Percentiles rank a stretch among this genome's conserved stretches.
Conservation (phyloP, 2,888 invertebrate genomes). For the Subacronicta megacephala region DNA sequence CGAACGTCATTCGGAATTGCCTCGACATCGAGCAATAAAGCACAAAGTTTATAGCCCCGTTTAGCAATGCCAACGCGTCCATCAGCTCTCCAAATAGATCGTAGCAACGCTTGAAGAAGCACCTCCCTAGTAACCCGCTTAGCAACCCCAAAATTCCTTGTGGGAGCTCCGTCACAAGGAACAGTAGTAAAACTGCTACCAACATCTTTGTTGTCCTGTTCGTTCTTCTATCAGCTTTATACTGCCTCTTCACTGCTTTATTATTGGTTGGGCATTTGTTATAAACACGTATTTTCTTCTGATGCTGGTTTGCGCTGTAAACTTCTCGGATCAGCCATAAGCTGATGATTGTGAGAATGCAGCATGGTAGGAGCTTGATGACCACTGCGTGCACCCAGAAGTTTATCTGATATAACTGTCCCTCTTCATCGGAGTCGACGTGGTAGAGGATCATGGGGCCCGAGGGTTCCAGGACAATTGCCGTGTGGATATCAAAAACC, state of each 20-base stretch:
- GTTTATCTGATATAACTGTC: slow-evolving; percentile 91
- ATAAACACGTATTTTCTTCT: slow-evolving; percentile 89
- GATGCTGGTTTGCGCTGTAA: slow-evolving; percentile 92
- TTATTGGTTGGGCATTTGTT: slow-evolving; percentile 80
- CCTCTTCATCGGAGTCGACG: slow-evolving; percentile 89
- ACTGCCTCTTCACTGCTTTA: slow-evolving; percentile 78
- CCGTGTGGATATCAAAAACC: slow-evolving; percentile 87
- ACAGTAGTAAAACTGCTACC: slow-evolving; percentile 95
- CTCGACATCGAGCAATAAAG: slow-evolving; percentile 98
- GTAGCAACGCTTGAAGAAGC: slow-evolving; percentile 95
- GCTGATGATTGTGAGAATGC: slow-evolving; percentile 93
- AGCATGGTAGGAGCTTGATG: slow-evolving; percentile 94
- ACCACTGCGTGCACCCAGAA: slow-evolving; percentile 95
- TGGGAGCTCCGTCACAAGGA: slow-evolving; percentile 96
- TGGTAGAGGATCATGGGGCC: slow-evolving; percentile 84
- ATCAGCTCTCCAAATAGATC: slow-evolving; percentile 95
- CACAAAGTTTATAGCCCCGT: slow-evolving; percentile 98
- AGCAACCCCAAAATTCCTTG: slow-evolving; percentile 91
- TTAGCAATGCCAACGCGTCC: slow-evolving; percentile 96
- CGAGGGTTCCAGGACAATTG: slow-evolving; percentile 85
- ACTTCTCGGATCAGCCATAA: slow-evolving; percentile 92
- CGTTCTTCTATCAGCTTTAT: slow-evolving; percentile 81
- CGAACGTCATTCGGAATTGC: slow-evolving; percentile 93
- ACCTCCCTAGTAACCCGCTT: slow-evolving; percentile 87
- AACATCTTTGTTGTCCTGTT: slow-evolving; percentile 97